Percentiles rank a stretch among this genome's conserved stretches.
Evolutionary conservation across 2,113 vertebrate species (phyloP).

Genomic region (Oceanites oceanicus): DNA sequence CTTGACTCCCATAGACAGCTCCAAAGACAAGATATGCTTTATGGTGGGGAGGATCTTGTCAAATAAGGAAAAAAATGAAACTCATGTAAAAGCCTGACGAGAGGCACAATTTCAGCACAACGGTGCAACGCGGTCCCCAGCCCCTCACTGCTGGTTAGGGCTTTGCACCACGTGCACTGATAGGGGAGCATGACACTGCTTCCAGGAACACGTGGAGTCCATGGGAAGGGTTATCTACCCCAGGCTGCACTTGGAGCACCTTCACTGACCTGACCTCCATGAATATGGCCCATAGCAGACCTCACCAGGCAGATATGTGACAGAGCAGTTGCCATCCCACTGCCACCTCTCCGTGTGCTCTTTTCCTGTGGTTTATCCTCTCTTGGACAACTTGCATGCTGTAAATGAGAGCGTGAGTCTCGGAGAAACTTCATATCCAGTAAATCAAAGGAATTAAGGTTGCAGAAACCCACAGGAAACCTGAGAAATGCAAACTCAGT

Average conservation of each 20-base stretch:
- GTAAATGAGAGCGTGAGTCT: not conserved
- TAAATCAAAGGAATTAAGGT: not conserved
- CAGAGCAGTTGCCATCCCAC: not conserved
- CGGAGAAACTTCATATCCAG: not conserved
- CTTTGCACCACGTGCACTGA: not conserved
- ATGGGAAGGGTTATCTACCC: not conserved
- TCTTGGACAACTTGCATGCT: not conserved
- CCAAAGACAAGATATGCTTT: not conserved
- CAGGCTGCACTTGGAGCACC: not conserved
- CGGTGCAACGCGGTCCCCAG: rapidly evolving
- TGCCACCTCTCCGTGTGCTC: rapidly evolving
- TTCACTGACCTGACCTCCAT: not conserved
- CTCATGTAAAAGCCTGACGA: not conserved
- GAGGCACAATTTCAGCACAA: not conserved
- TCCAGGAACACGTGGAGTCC: not conserved
- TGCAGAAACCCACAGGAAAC: not conserved
- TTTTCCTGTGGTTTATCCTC: not conserved
- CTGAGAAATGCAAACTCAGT: not conserved
- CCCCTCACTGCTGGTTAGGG: not conserved
- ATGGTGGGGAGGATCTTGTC: not conserved
- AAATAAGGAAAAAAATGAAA: not conserved
- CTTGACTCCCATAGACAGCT: not conserved
- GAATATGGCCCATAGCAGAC: not conserved
- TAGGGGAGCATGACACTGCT: not conserved
- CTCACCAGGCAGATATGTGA: rapidly evolving